Percentiles rank a stretch among this genome's conserved stretches.
Evolutionary conservation across 2,113 vertebrate species (phyloP).

Genomic region (Grus americana): DNA sequence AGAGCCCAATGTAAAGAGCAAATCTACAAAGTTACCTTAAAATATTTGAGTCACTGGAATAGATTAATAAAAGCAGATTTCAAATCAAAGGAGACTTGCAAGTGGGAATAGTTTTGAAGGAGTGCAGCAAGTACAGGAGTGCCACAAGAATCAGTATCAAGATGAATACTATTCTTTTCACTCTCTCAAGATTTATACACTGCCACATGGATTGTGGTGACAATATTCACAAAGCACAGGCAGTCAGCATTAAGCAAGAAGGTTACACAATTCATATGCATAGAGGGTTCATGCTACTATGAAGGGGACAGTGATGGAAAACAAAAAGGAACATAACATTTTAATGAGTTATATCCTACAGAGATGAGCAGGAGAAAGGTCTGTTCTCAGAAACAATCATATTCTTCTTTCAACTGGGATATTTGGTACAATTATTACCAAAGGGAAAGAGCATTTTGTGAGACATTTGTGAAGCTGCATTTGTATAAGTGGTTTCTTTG

Average conservation of each 20-base stretch:
- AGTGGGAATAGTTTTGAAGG: not conserved
- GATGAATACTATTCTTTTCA: not conserved
- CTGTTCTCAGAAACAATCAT: not conserved
- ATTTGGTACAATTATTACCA: not conserved
- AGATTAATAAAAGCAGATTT: not conserved
- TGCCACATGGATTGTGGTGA: not conserved
- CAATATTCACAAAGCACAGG: not conserved
- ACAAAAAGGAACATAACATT: not conserved
- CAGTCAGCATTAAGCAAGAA: not conserved
- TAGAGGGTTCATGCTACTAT: not conserved
- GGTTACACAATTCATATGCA: not conserved
- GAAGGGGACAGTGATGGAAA: not conserved
- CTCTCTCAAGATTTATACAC: not conserved
- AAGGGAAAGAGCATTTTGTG: not conserved
- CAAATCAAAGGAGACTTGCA: constrained; percentile 12
- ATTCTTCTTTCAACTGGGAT: not conserved
- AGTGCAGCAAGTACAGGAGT: not conserved
- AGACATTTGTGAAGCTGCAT: not conserved
- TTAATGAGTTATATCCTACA: constrained; percentile 27
- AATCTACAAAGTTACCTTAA: not conserved
- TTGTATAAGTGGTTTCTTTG: not conserved
- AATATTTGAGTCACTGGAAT: not conserved
- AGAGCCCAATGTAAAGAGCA: not conserved
- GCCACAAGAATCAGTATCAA: not conserved
- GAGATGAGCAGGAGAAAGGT: not conserved